A percentile compares a stretch with the other conserved stretches of the same genome.
Conservation (phyloP, 2,888 invertebrate species). For the Gonocerus acuteangulatus region DNA sequence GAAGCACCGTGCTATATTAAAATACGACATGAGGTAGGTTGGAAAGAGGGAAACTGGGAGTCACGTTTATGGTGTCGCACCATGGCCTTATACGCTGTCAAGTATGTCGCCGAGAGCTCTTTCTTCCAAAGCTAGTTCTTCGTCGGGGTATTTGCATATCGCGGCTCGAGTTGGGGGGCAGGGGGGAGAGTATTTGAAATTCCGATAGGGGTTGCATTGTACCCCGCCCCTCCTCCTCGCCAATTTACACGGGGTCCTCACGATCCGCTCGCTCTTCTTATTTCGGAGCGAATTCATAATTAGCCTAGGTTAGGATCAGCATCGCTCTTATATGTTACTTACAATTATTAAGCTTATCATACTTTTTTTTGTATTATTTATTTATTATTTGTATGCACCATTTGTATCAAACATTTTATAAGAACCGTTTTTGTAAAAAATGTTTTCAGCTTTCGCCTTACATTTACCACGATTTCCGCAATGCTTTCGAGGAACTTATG, state of each 20-base stretch:
- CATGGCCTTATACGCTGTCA: conserved; percentile 21
- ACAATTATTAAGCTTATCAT: no score
- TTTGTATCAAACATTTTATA: no score
- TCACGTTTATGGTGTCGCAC: conserved; percentile 9
- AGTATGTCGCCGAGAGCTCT: neutral
- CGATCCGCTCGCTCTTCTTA: conserved; percentile 20
- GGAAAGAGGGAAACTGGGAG: conserved; percentile 15
- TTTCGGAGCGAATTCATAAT: conserved; percentile 24
- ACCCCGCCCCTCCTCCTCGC: neutral
- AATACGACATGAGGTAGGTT: conserved; percentile 11
- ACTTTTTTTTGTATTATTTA: no score
- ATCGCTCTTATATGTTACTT: no score
- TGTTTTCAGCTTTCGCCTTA: no score
- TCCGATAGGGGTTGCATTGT: conserved; percentile 25
- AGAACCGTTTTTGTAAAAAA: no score
- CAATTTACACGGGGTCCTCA: conserved; percentile 23
- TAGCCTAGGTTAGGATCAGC: no score
- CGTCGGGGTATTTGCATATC: conserved; percentile 8
- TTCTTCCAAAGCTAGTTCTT: no score
- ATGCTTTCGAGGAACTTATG: no score
- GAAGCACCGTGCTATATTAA: conserved; percentile 14
- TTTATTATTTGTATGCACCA: no score
- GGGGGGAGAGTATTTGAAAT: conserved; percentile 22
- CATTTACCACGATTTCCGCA: no score
- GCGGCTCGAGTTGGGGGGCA: neutral